These are phyloP conservation scores for Meta bourneti DNA, from an alignment of 2,888 invertebrate genomes.

Conservation along the genomic window DNA sequence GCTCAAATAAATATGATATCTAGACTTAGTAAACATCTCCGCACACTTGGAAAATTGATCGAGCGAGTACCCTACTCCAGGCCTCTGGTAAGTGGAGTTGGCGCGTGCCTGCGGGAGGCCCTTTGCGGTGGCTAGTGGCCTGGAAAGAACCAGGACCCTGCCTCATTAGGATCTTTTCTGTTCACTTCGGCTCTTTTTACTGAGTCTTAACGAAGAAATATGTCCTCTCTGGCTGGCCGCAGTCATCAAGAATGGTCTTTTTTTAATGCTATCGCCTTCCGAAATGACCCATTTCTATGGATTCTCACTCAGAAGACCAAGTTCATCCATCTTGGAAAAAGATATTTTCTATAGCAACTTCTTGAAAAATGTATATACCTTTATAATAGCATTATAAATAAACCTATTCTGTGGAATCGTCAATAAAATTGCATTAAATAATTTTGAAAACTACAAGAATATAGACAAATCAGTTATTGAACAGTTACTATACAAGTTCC, in stretches of 20 bases:
- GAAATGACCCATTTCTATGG: constrained; percentile 19
- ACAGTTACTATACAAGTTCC: no score
- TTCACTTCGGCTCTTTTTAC: constrained; percentile 53
- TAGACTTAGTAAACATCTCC: constrained; percentile 15
- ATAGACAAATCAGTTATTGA: no score
- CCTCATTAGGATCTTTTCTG: constrained; percentile 58
- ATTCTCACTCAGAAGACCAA: constrained; percentile 24
- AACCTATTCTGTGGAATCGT: neutral
- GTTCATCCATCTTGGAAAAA: constrained; percentile 23
- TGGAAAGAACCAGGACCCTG: constrained; percentile 48
- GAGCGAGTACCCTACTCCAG: constrained; percentile 35
- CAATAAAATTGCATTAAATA: no score
- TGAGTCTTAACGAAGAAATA: constrained; percentile 62
- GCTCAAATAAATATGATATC: constrained; percentile 2
- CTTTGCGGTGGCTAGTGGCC: constrained; percentile 51
- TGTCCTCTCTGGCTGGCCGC: constrained; percentile 47
- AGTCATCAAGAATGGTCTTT: constrained; percentile 52
- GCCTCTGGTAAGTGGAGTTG: constrained; percentile 48
- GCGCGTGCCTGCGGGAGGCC: constrained; percentile 48
- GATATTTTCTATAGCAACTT: neutral
- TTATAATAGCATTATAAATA: neutral
- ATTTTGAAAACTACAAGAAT: no score
- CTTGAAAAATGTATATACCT: neutral
- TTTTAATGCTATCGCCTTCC: constrained; percentile 20
- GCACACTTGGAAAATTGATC: constrained; percentile 42